phyloP scores from a whole-genome alignment of 1,140 invertebrate genomes.

The Drosophila punjabiensis region DNA sequence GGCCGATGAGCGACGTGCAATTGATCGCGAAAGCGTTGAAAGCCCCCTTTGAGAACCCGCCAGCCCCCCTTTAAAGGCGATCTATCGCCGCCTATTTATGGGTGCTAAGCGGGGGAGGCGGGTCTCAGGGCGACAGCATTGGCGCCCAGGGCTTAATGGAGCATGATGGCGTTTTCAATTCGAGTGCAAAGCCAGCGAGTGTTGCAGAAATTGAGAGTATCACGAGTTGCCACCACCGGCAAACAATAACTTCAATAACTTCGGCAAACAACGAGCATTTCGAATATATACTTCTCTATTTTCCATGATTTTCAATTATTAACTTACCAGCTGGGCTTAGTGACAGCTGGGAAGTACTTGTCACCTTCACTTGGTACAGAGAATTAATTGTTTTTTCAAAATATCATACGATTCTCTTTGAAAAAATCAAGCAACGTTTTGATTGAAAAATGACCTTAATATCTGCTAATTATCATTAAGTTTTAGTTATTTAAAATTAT shows the following conservation, averaged over 20 bases:
- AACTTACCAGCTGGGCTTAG: constrained; percentile 6
- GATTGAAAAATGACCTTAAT: background rate
- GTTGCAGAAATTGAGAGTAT: constrained; percentile 50
- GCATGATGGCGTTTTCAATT: constrained; percentile 72
- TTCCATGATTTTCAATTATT: background rate
- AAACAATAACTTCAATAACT: background rate
- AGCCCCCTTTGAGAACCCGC: background rate
- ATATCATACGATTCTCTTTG: background rate
- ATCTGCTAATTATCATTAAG: background rate
- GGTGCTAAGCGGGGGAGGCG: background rate
- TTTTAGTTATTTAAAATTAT: background rate
- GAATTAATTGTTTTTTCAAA: constrained; percentile 2
- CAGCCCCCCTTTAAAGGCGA: constrained; percentile 2
- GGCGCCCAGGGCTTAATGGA: constrained; percentile 67
- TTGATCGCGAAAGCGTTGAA: constrained; percentile 68
- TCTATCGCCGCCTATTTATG: constrained; percentile 15
- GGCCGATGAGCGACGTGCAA: constrained; percentile 64
- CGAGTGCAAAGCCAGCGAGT: constrained; percentile 45
- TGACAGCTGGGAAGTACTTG: constrained; percentile 15
- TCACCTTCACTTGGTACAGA: background rate
- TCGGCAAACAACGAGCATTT: constrained; percentile 19
- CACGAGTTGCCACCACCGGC: constrained; percentile 13
- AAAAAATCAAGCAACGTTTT: background rate
- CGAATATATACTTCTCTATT: background rate
- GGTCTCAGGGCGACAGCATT: background rate